A percentile compares a stretch with the other conserved stretches of the same genome.
These are phyloP conservation scores for Mola mola DNA, from an alignment of 2,113 vertebrate species.

Conservation along the genomic window DNA sequence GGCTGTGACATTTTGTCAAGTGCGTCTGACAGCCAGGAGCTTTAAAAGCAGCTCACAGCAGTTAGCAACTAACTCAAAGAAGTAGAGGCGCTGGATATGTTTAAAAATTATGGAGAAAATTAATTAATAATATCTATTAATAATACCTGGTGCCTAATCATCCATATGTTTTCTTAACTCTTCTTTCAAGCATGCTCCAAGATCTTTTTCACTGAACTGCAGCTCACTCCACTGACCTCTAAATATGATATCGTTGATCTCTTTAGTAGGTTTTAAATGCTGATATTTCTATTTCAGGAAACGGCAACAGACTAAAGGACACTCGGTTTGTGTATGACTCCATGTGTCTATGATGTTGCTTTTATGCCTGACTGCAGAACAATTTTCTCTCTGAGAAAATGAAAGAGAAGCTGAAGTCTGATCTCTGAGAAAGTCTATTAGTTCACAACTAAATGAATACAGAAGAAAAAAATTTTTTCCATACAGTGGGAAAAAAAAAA, in stretches of 20 bases:
- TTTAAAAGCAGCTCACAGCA: too few relatives aligned
- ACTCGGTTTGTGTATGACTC: slow-evolving; percentile 10
- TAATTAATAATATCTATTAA: too few relatives aligned
- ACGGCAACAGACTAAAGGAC: slow-evolving; percentile 20
- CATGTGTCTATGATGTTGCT: slow-evolving; percentile 35
- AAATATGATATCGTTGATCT: not conserved
- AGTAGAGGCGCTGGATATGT: too few relatives aligned
- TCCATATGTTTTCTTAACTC: not conserved
- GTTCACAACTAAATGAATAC: slow-evolving; percentile 24
- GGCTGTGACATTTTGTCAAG: too few relatives aligned
- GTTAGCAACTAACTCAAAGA: too few relatives aligned
- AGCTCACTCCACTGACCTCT: not conserved
- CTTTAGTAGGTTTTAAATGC: slow-evolving; percentile 25
- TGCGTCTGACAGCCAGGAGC: too few relatives aligned
- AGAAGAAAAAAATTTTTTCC: slow-evolving; percentile 5
- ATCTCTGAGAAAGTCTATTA: slow-evolving; percentile 40
- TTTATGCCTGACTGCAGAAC: slow-evolving; percentile 46
- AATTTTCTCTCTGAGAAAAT: slow-evolving; percentile 44
- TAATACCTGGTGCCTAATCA: not conserved
- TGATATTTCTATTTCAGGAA: slow-evolving; percentile 10
- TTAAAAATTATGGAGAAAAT: too few relatives aligned
- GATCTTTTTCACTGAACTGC: not conserved
- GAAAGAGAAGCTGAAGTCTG: slow-evolving; percentile 44
- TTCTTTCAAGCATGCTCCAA: not conserved
- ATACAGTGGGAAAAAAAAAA: slow-evolving; percentile 10